Base-by-base conservation (phyloP, 1,140 invertebrate genomes). In the Heterodera schachtii region DNA sequence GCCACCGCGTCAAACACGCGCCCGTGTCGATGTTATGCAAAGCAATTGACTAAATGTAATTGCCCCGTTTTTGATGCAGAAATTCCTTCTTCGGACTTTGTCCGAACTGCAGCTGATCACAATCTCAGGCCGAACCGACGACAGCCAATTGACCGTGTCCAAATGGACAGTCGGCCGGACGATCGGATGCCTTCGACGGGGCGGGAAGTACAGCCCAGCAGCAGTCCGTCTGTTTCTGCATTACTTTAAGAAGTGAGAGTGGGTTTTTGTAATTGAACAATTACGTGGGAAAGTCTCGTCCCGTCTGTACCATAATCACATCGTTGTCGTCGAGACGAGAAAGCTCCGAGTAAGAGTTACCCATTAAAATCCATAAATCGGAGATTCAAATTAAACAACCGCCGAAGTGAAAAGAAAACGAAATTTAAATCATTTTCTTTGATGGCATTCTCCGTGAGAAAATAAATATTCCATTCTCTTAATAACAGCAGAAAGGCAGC, bases 101-200 rank as follows among this genome's bases (percentile, higher is more conserved):
- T 84, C 83, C 31, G 84, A 86, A 87, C 83, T 84, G 31, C 83
- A 84, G 43, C 82, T 87, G 52, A 84, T 87, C 43, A 85, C 83
- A 47, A 85, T 79, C 69, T 84, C 84, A 41, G 84, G 75, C 46
- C 84, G 70, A 6, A 85, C 85, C 41, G 83, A 60, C 46, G 86
- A 78, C 41, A 85, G 43, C 76, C 81, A 84, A 73, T 85, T 85
- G 46, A 85, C 87, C 13, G 84, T 46, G 73, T 85, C 78, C 44
- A 69, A 46, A 84, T 85, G 84, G 19, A 85, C 52, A 16, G 84
- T 31, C 57, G 84, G 84, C 21, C 85, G 74, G n/a, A 87, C 46
- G 43, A 73, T 75, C 43, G 84, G 82, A 8, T 69, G 67, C 67
- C 44, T 31, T 71, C 69, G 69, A 46, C 41, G 69, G 13, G 69